Conservation (phyloP, 92 coral and sea anemone species). For the Meandrina meandrites region DNA sequence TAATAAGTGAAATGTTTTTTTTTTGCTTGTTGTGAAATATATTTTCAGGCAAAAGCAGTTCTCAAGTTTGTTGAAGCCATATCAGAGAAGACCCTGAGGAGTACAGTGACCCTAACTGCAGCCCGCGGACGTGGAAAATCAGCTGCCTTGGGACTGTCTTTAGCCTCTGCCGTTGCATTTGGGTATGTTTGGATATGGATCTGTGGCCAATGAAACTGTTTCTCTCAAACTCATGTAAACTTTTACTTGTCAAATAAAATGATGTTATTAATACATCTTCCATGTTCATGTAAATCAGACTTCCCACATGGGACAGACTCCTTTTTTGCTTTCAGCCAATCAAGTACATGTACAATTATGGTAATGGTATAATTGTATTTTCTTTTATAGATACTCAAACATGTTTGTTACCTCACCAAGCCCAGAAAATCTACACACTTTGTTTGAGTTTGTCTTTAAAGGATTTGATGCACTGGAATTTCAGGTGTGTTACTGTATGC, state of each 20-base stretch:
- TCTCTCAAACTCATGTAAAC: neutral
- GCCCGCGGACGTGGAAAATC: constrained; percentile 99
- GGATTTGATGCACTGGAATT: constrained; percentile 96
- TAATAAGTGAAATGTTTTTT: too few species aligned
- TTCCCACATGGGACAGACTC: neutral
- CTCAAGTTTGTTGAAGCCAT: constrained; percentile 95
- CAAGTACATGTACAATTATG: neutral
- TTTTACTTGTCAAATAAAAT: neutral
- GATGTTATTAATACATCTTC: too few species aligned
- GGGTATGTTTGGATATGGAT: constrained; percentile 64
- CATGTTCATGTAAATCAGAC: neutral
- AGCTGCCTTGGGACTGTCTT: constrained; percentile 96
- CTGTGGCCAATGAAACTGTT: neutral
- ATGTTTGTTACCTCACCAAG: constrained; percentile 98
- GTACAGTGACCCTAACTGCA: constrained; percentile 95
- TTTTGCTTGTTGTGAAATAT: neutral
- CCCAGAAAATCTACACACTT: constrained; percentile 95
- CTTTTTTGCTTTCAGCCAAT: neutral
- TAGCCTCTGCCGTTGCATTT: constrained; percentile 95
- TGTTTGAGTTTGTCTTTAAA: constrained; percentile 98
- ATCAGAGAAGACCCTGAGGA: constrained; percentile 93
- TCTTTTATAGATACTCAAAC: constrained; percentile 76
- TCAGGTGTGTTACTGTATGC: constrained; percentile 65
- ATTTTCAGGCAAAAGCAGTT: constrained; percentile 93
- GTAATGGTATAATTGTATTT: too few species aligned